These are phyloP conservation scores for Erpobdella octoculata DNA, from an alignment of 2,888 invertebrate genomes.

Conservation along the genomic window DNA sequence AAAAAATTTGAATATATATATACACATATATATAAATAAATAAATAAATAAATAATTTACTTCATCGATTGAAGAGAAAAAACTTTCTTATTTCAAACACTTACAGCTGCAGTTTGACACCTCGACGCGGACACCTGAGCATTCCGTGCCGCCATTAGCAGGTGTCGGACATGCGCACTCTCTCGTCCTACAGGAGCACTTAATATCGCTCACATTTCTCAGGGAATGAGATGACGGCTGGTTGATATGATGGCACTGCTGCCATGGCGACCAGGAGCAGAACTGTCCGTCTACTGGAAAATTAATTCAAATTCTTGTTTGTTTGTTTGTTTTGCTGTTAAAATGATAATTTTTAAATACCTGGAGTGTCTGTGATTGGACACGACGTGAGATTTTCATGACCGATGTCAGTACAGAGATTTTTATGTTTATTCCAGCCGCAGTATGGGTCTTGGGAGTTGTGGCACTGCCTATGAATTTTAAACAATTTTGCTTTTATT, in stretches of 20 bases:
- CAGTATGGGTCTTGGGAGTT: constrained; percentile 18
- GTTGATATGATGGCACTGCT: constrained; percentile 63
- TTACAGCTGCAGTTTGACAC: constrained; percentile 50
- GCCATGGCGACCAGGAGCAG: constrained; percentile 80
- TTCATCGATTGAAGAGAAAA: no score
- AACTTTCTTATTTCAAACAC: constrained; percentile 17
- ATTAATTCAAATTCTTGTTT: not conserved
- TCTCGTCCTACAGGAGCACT: constrained; percentile 71
- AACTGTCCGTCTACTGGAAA: constrained; percentile 55
- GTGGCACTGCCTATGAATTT: not conserved
- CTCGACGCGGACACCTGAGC: constrained; percentile 57
- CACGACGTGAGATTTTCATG: not conserved
- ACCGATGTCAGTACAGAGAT: not conserved
- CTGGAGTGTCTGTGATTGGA: not conserved
- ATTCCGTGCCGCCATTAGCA: constrained; percentile 66
- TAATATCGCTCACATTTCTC: constrained; percentile 48
- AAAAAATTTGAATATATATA: no score
- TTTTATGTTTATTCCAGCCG: not conserved
- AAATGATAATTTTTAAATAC: not conserved
- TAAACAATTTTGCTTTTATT: not conserved
- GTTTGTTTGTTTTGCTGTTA: not conserved
- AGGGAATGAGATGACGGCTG: no score
- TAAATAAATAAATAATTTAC: no score
- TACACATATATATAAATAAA: no score
- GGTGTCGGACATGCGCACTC: constrained; percentile 76